A percentile compares a stretch with the other conserved stretches of the same genome.
Conservation (phyloP, 1,140 invertebrate species). For the Aphelenchoides fujianensis region DNA sequence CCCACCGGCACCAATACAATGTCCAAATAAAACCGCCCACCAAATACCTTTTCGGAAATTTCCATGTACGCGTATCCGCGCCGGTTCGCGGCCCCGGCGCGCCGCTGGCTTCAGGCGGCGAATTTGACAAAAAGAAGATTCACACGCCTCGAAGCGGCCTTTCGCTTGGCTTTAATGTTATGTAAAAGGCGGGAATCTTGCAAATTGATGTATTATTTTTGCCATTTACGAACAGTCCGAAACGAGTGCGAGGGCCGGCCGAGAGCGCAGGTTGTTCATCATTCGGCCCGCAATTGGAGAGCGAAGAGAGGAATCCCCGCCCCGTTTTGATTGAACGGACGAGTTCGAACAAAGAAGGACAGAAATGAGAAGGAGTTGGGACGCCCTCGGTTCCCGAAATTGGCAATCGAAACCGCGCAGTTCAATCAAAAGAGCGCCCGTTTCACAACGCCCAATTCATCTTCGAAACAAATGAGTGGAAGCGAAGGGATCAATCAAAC, state of each 20-base stretch:
- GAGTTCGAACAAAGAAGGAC: neutral
- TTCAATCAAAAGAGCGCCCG: neutral
- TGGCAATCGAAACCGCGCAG: neutral
- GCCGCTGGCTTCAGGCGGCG: neutral
- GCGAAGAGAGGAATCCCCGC: too few species aligned
- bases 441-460: neutral
- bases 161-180: conserved; percentile 12
- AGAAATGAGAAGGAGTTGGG: neutral
- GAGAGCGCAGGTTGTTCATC: neutral
- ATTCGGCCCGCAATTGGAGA: neutral
- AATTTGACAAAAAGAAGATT: conserved; percentile 21
- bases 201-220: conserved; percentile 6
- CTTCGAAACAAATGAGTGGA: too few species aligned
- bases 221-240: neutral
- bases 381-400: too few species aligned
- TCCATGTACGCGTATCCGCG: conserved; percentile 8
- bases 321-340: neutral
- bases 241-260: neutral
- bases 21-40: conserved; percentile 20
- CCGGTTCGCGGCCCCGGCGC: neutral
- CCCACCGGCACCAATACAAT: conserved; percentile 15
- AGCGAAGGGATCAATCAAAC: too few species aligned
- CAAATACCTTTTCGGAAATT: conserved; percentile 10
- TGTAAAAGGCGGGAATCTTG: conserved; percentile 14
- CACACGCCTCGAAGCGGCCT: conserved; percentile 9